Evolutionary conservation across 2,797 vertebrate genomes (phyloP).

Genomic region (Pseudomugil gertrudae): DNA sequence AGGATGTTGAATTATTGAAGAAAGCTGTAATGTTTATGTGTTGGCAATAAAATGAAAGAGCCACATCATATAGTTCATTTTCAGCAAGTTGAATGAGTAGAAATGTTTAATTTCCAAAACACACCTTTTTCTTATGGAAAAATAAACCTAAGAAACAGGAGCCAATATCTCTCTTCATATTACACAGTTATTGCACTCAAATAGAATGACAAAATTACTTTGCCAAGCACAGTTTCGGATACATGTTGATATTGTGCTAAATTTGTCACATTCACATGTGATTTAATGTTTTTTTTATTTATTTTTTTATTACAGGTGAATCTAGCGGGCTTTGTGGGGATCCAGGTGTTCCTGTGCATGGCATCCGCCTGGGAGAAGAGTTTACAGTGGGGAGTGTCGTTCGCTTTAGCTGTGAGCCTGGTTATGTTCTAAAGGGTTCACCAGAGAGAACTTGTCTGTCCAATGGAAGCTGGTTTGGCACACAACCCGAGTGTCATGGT

Average conservation of each 20-base stretch:
- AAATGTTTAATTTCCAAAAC: constrained; percentile 9
- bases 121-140: background rate
- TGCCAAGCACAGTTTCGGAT: background rate
- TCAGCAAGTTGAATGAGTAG: constrained; percentile 27
- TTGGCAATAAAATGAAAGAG: constrained; percentile 23
- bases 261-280: background rate
- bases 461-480: constrained; percentile 90
- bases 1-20: constrained; percentile 12
- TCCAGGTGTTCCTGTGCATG: constrained; percentile 91
- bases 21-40: constrained; percentile 5
- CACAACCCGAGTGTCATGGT: constrained; percentile 95
- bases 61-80: constrained; percentile 1
- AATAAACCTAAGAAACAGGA: background rate
- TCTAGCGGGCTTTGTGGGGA: constrained; percentile 89
- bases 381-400: constrained; percentile 85
- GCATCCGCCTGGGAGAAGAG: constrained; percentile 92
- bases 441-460: constrained; percentile 88
- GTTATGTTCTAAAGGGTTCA: constrained; percentile 88
- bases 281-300: background rate
- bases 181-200: background rate
- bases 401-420: constrained; percentile 94
- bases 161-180: background rate
- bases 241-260: background rate
- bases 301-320: constrained; percentile 79
- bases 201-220: background rate